Conservation (phyloP, 2,888 invertebrate genomes). For the Tinea pellionella region DNA sequence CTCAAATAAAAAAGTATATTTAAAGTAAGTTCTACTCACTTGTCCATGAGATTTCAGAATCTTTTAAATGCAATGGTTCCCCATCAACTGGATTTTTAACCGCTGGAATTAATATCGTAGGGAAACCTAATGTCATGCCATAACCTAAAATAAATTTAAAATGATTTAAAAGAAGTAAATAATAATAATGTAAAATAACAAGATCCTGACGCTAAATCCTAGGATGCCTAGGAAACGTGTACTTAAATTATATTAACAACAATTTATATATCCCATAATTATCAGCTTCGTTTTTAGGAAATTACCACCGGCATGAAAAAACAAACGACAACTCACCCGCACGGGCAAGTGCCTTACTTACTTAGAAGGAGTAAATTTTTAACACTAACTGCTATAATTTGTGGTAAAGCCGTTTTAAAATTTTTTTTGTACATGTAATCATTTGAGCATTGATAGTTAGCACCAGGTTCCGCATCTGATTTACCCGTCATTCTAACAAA, state of each 20-base stretch:
- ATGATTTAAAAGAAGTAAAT: too few relatives aligned
- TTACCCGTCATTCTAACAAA: conserved; percentile 14
- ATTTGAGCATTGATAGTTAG: neutral
- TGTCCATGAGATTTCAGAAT: conserved; percentile 79
- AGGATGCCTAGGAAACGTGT: too few relatives aligned
- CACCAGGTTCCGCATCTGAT: conserved; percentile 8
- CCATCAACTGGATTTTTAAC: conserved; percentile 65
- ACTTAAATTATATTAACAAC: too few relatives aligned
- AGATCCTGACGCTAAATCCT: too few relatives aligned
- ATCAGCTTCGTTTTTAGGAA: too few relatives aligned
- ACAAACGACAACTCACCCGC: too few relatives aligned
- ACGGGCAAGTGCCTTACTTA: too few relatives aligned
- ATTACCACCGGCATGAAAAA: too few relatives aligned
- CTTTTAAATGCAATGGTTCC: conserved; percentile 61
- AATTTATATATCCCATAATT: too few relatives aligned
- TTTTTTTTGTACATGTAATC: conserved; percentile 47
- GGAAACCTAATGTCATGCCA: conserved; percentile 84
- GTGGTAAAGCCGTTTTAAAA: conserved; percentile 73
- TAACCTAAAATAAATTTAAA: conserved; percentile 59
- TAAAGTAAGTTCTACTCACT: conserved; percentile 54
- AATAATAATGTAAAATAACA: too few relatives aligned
- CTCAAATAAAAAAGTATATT: too few relatives aligned
- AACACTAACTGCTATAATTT: conserved; percentile 81
- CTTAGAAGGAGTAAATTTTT: conserved; percentile 82
- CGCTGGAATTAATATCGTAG: conserved; percentile 84